Base-by-base conservation (phyloP, 53 echinoderm and acorn worm genomes). In the Zoroaster sp. region DNA sequence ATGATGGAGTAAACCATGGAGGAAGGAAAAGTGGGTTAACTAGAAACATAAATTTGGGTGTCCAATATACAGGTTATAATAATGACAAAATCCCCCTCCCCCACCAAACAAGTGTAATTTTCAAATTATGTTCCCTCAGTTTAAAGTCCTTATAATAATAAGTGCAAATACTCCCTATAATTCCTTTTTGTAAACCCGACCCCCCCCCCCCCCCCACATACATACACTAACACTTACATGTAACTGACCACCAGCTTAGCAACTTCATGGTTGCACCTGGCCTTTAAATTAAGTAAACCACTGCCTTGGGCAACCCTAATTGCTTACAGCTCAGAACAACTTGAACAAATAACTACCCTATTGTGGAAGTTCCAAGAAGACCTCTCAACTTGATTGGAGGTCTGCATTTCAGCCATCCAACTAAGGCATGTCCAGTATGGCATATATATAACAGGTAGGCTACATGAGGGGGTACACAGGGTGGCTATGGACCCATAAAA, bases 291-390 rank as follows among this genome's bases (percentile, higher is more conserved):
- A 59, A 59, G 28, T 59, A 59, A 74, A 38, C 74, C 36, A 74
- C 41, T 23, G 23, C 81, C 81, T 14, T 6, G 41, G 81, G 81
- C 43, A 67, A 66, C 12, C 40, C 66, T 66, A 43, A 81, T 54
- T 81, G 67, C 81, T 66, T 66, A 10, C 67, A 66, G 47, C 46
- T 7, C 9, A 5, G 6, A 34, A 76, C 13, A 54, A 78, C 59
- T 55, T 78, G 37, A 20, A 59, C 21, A 67, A 80, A 80, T 80
- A 63, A 81, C 42, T 31, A 81, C 31, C 54, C 81, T 41, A 81
- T 81, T 81, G 81, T 81, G 66, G 0, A 66, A 40, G 37, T 78
- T 81, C 81, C 42, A 15, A 66, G 81, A 81, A 81, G 42, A 40
- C 67, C 39, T 67, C 67, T 59, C 28, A 51, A 35, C 40, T 40